Conservation (phyloP, 1,140 invertebrate species). For the Caenorhabditis inopinata region DNA sequence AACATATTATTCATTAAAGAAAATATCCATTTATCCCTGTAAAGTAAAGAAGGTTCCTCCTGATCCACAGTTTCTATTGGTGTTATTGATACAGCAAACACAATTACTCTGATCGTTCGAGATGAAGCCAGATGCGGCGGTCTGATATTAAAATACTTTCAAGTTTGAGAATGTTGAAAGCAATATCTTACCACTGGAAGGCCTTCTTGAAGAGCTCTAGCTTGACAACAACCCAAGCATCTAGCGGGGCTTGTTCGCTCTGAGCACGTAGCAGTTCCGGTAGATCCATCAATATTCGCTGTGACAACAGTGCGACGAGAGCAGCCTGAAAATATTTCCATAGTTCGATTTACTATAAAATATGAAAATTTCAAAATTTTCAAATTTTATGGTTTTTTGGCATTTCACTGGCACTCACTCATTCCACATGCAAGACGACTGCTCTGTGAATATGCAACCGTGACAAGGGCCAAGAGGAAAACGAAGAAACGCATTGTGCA, state of each 20-base stretch:
- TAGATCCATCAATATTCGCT: not conserved
- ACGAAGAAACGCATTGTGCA: conserved; percentile 11
- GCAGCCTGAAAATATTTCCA: conserved; percentile 2
- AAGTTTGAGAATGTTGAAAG: too few species aligned
- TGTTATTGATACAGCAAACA: too few species aligned
- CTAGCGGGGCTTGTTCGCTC: not conserved
- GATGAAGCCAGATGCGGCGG: too few species aligned
- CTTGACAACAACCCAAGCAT: not conserved
- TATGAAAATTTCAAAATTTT: too few species aligned
- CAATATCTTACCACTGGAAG: not conserved
- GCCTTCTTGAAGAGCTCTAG: conserved; percentile 14
- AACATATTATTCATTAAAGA: too few species aligned
- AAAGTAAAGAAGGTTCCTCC: too few species aligned
- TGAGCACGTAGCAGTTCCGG: not conserved
- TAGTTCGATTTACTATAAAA: too few species aligned
- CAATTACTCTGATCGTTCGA: too few species aligned
- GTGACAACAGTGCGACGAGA: not conserved
- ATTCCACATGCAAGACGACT: not conserved
- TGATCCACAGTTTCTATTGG: too few species aligned
- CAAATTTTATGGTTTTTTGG: too few species aligned
- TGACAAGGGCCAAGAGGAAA: not conserved
- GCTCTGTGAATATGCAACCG: not conserved
- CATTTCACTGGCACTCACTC: not conserved
- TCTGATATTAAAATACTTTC: too few species aligned
- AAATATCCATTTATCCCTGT: too few species aligned